phyloP scores from a whole-genome alignment of 2,113 vertebrate genomes.

The Clarias batrachus region DNA sequence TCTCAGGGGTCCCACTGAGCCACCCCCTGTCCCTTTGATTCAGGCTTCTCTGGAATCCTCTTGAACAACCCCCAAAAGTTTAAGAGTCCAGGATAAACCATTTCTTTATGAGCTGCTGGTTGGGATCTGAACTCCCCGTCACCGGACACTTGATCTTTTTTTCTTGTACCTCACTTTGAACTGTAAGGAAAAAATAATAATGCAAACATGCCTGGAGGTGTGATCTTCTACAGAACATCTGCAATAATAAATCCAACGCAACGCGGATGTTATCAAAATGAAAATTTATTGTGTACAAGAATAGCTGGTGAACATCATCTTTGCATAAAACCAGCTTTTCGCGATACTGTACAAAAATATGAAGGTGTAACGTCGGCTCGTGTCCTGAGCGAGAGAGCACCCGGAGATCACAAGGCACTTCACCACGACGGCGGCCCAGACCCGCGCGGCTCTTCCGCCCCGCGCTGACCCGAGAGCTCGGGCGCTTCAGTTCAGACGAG shows the following conservation, averaged over 20 bases:
- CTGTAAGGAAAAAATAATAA: background rate
- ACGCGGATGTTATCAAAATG: slow-evolving; percentile 71
- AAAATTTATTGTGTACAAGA: slow-evolving; percentile 69
- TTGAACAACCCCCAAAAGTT: background rate
- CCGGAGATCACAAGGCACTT: slow-evolving; percentile 69
- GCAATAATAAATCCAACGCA: background rate
- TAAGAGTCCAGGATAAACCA: background rate
- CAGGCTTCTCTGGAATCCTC: too few relatives aligned
- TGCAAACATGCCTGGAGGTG: too few relatives aligned
- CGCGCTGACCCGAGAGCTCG: background rate
- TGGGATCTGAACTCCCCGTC: background rate
- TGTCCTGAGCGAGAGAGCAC: slow-evolving; percentile 55
- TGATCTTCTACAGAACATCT: background rate
- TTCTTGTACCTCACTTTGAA: background rate
- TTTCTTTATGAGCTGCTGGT: background rate
- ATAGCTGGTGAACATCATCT: slow-evolving; percentile 64
- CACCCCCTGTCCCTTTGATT: too few relatives aligned
- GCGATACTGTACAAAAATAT: slow-evolving; percentile 37
- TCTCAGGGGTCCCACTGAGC: too few relatives aligned
- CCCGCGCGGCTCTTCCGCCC: slow-evolving; percentile 58
- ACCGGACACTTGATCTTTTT: background rate
- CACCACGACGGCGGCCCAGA: slow-evolving; percentile 40
- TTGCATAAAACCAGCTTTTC: slow-evolving; percentile 64
- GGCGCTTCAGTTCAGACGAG: slow-evolving; percentile 57
- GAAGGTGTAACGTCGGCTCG: slow-evolving; percentile 41